Base-by-base conservation (phyloP, 2,797 vertebrate genomes). In the Gobionotothen gibberifrons region DNA sequence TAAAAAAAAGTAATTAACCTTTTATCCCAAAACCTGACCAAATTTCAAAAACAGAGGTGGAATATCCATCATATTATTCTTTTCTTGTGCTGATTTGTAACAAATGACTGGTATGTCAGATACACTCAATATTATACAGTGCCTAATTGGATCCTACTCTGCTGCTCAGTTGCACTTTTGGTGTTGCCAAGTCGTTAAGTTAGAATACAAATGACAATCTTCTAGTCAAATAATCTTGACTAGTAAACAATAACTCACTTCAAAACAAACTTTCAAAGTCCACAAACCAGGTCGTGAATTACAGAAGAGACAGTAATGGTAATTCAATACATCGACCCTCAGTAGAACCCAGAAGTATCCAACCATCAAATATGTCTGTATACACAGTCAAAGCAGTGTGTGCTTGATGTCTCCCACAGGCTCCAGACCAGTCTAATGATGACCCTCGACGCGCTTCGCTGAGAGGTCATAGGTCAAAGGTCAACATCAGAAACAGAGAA, bases 381-480 rank as follows among this genome's bases (percentile, higher is more conserved):
- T 16, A 21, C 11, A 42, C 53, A 72, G 47, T 9, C 47, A 17
- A 53, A 44, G 21, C 21, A 1, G 19, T 36, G 32, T 5, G 76
- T 6, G 55, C 59, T 15, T 42, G 19, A 19, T 0, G 49, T 57
- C 77, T 77, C 79, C 76, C 57, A 51, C 68, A 29, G 83, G 72
- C 76, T 75, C 21, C 59, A 69, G 21, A 72, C 39, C 53, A 0
- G 56, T 44, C 74, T 85, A 87, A 88, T 83, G 83, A 85, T 61
- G 79, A 82, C 87, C 83, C 75, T 55, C 19, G 0, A 78, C 77
- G 66, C 21, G 13, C 75, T 80, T 48, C 46, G 7, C 71, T 22
- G 53, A 67, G 72, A 58, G 83, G 78, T 77, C 78, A 62, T 36
- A 67, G 79, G 80, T 72, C 82, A 19, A 2, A 71, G 87, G 87